Evolutionary conservation across 2,888 invertebrate species (phyloP), one percentile per base, ranked within the genome.

Genomic region (Xanthorhoe spadicearia): DNA sequence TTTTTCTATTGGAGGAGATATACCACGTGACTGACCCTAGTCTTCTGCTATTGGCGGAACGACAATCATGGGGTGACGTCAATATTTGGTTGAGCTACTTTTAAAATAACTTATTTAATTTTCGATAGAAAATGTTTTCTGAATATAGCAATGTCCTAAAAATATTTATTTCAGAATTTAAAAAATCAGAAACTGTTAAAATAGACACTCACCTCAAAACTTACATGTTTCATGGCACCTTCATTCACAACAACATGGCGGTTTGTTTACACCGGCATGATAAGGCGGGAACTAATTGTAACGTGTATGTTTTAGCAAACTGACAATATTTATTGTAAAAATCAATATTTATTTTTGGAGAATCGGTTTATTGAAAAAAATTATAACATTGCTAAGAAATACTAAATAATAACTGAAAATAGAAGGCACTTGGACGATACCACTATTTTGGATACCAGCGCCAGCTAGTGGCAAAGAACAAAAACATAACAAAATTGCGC

Each of bases 231-330:
- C 77, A 77, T 76, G 80, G 79, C 78, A 83, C 79, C 57, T 82
- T 79, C 80, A 83, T 81, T 84, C 82, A 83, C 82, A 83, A 88
- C 92, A 93, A 93, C 87, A 93, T 93, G 93, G 93, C 92, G 89
- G 90, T 93, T 93, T 93, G 93, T 93, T 93, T 93, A 93, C 93
- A 93, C 93, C 93, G 93, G 93, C 93, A 89, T 88, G 89, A 89
- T 86, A 87, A 90, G 89, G 90, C 92, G 91, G 90, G 90, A 92
- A 92, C 86, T 82, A 83, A 75, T 89, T 84, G 71, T 75, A 69
- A 60, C 68, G 79, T 72, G 82, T 81, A 66, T 84, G 82, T 76
- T 74, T 43, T 64, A 62, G n/a, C 69, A 75, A 74, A 75, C 64
- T 69, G 58, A 62, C 58, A 70, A 71, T 69, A 74, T 32, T 70